Conservation (phyloP, 2,797 vertebrate species). For the Sparidentex hasta region DNA sequence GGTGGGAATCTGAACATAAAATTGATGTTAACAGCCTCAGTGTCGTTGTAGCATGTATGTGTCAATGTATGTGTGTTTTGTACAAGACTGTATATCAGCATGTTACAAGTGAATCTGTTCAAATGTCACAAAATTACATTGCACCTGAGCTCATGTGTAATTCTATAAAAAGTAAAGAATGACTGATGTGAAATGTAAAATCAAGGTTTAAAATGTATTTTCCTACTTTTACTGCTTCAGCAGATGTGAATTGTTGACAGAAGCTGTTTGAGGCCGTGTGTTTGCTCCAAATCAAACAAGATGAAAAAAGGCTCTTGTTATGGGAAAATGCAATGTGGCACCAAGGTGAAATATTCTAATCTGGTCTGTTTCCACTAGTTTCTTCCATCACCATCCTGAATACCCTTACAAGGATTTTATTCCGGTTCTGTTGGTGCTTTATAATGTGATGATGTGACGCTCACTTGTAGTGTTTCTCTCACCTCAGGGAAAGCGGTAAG, state of each 20-base stretch:
- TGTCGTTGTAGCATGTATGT: neutral
- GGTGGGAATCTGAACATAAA: too few species aligned
- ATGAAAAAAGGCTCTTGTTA: neutral
- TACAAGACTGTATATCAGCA: too few species aligned
- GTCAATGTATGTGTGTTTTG: neutral
- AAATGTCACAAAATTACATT: neutral
- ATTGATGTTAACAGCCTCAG: too few species aligned
- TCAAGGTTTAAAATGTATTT: neutral
- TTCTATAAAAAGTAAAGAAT: neutral
- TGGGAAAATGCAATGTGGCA: conserved; percentile 40
- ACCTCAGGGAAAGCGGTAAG: neutral
- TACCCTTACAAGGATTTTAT: neutral
- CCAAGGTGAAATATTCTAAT: conserved; percentile 46
- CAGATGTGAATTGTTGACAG: neutral
- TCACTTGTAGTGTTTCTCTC: neutral
- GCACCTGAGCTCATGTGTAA: neutral
- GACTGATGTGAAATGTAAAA: neutral
- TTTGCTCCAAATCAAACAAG: conserved; percentile 6
- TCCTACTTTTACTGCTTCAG: neutral
- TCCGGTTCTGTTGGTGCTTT: conserved; percentile 14
- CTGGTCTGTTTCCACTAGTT: conserved; percentile 4
- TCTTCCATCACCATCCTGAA: neutral
- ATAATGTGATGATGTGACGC: neutral
- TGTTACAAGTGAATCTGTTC: neutral
- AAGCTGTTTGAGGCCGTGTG: too few species aligned